Conservation (phyloP, 2,888 invertebrate species). For the Exephanes ischioxanthus region DNA sequence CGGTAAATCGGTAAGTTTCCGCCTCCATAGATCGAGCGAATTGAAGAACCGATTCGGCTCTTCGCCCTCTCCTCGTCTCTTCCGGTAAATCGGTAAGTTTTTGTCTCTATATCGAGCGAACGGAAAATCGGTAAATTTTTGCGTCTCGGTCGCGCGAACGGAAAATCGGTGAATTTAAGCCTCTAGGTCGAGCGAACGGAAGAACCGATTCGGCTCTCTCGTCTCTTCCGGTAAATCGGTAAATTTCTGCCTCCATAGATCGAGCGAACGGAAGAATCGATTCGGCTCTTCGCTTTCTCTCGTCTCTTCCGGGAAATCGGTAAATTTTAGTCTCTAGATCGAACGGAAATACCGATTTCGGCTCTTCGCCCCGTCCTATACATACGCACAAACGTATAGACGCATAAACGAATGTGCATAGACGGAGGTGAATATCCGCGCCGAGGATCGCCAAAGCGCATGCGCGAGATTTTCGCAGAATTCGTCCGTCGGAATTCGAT, state of each 20-base stretch:
- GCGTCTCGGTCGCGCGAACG: background rate
- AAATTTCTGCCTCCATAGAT: background rate
- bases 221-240: background rate
- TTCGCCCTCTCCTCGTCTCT: background rate
- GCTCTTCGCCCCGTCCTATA: background rate
- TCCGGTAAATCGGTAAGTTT: background rate
- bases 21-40: too few species aligned
- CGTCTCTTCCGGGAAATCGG: background rate
- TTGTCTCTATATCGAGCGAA: background rate
- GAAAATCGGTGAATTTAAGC: background rate
- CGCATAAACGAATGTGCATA: background rate
- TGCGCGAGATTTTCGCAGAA: constrained; percentile 75
- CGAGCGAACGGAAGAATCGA: background rate
- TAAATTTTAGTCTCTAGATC: background rate
- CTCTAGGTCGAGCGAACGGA: background rate
- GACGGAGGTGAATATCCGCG: constrained; percentile 56
- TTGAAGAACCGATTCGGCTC: too few species aligned
- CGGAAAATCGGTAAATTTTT: constrained; percentile 1
- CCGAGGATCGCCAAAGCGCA: constrained; percentile 55
- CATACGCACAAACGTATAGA: background rate
- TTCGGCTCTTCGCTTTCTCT: background rate
- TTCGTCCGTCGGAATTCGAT: constrained; percentile 80
- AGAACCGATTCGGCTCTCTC: background rate
- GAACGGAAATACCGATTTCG: constrained; percentile 5
- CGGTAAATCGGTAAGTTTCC: background rate